Evolutionary conservation across 92 coral and sea anemone species (phyloP), one percentile per base, ranked within the genome.

Genomic region (Palythoa caribaeorum): DNA sequence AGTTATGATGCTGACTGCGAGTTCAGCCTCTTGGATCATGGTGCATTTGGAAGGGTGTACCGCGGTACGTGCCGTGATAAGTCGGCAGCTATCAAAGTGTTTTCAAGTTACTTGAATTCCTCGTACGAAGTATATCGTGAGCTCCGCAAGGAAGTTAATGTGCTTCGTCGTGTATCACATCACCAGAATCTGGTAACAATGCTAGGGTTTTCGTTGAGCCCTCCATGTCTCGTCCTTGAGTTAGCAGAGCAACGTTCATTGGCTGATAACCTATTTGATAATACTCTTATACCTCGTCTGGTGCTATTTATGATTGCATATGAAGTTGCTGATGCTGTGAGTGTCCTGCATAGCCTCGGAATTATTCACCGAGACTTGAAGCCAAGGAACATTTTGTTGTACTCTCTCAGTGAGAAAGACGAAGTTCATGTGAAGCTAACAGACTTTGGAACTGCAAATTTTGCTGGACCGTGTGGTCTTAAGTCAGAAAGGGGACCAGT

Each of bases 381-480:
- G 53, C 94, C 96, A 7, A 90, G 76, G 80, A 94, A 94, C 60
- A 88, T 94, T 37, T 36, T 94, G 76, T 83, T 94, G 50, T 87
- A 85, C 79, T 94, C 96, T 51, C 73, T 92, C 52, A 47, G 89
- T 11, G 96, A 94, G 84, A 53, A 62, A 1, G 91, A 87, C 71
- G 68, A 80, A 38, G 83, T 87, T 71, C 94, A 94, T 53, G 94
- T 94, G 57, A 94, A 94, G 51, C 62, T 94, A 75, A 79, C 93
- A 8, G 96, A 94, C 73, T 94, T 94, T 79, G 96, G 96, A 16
- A 94, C 96, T 14, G 94, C 96, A 10, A 89, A 85, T 71, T 94
- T 94, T 69, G 88, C 80, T 2, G 90, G 92, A 15, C 91, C 92
- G 21, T 88, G 78, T 17, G 96, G 96, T 5, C 80, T 92, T 52